A percentile compares a stretch with the other conserved stretches of the same genome.
These are phyloP conservation scores for Typhlomys cinereus DNA, from an alignment of 2,113 vertebrate species.

Conservation along the genomic window DNA sequence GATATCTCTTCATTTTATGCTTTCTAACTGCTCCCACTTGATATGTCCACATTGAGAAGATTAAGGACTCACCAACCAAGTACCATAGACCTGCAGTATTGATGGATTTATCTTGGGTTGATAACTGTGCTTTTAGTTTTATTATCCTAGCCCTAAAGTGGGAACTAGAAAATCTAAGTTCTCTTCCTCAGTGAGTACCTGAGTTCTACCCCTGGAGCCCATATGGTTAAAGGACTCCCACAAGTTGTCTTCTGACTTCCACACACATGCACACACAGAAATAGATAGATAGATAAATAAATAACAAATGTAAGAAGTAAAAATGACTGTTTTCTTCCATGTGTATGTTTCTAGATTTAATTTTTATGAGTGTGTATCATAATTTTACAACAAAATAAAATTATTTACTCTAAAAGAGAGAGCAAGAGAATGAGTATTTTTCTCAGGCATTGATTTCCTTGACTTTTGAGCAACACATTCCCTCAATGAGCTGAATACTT, in stretches of 20 bases:
- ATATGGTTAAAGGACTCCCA: not conserved
- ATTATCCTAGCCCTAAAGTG: not conserved
- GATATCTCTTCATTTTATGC: not conserved
- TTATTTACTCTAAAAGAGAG: constrained; percentile 6
- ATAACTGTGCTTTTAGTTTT: not conserved
- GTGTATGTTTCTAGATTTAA: not conserved
- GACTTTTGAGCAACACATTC: not conserved
- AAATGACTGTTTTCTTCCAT: not conserved
- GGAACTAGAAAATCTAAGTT: constrained; percentile 1
- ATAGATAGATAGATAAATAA: not conserved
- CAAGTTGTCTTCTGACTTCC: not conserved
- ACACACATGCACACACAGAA: not conserved
- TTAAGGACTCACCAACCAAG: not conserved
- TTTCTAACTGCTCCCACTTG: not conserved
- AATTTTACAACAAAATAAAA: not conserved
- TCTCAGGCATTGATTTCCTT: constrained; percentile 3
- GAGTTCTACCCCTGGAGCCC: not conserved
- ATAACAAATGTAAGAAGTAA: not conserved
- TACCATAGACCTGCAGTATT: no score
- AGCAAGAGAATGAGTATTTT: not conserved
- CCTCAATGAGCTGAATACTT: not conserved
- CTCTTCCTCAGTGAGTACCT: not conserved
- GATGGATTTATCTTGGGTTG: not conserved
- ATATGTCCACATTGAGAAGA: not conserved
- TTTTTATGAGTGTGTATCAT: not conserved